These are phyloP conservation scores for Crocuta crocuta DNA, from an alignment of 2,113 vertebrate genomes.

Conservation along the genomic window DNA sequence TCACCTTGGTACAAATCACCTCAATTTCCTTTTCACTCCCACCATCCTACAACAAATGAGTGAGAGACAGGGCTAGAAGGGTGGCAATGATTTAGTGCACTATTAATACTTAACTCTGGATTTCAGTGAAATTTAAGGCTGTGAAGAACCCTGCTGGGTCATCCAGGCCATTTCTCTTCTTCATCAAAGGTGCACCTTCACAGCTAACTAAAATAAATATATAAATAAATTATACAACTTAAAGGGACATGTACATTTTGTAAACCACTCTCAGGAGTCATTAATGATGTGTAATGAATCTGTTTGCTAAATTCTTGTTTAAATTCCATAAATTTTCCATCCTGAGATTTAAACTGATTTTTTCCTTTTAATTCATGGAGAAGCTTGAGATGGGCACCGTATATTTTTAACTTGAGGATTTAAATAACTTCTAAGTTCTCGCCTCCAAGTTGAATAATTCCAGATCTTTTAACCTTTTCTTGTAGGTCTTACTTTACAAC, in stretches of 20 bases:
- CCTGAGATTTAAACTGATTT: conserved; percentile 55
- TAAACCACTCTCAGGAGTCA: conserved; percentile 21
- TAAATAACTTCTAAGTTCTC: conserved; percentile 69
- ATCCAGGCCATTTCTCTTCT: conserved; percentile 66
- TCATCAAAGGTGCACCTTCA: conserved; percentile 75
- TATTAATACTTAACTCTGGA: conserved; percentile 75
- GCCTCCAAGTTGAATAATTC: conserved; percentile 78
- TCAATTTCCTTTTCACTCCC: conserved; percentile 33
- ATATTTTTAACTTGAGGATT: conserved; percentile 71
- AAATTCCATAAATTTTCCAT: conserved; percentile 68
- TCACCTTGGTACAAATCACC: conserved; percentile 55
- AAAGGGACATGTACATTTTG: conserved; percentile 52
- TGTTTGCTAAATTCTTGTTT: conserved; percentile 68
- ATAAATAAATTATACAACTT: conserved; percentile 76
- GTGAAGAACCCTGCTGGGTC: conserved; percentile 55
- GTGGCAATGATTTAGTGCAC: conserved; percentile 68
- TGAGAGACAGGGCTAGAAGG: conserved; percentile 34
- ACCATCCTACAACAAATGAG: conserved; percentile 35
- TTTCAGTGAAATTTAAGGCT: conserved; percentile 74
- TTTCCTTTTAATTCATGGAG: conserved; percentile 66
- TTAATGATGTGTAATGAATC: conserved; percentile 66
- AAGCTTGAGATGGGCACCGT: conserved; percentile 46
- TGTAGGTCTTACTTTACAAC: conserved; percentile 81
- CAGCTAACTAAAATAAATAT: conserved; percentile 76
- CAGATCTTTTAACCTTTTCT: conserved; percentile 81